Evolutionary conservation across 2,888 invertebrate genomes (phyloP), one percentile per base, ranked within the genome.

Genomic region (Cryptus armator): DNA sequence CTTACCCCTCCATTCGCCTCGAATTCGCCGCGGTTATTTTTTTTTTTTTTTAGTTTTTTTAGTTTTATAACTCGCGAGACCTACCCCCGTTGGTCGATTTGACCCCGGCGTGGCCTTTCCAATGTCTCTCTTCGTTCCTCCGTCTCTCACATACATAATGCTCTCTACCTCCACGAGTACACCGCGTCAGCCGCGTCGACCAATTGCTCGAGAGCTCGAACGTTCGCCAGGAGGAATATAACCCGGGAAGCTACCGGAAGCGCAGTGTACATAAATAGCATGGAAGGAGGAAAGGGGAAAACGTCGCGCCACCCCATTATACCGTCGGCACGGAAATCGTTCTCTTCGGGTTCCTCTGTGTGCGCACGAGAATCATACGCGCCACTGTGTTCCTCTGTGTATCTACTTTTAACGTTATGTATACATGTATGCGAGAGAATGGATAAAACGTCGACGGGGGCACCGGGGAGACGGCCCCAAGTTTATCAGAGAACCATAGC

Each of bases 61-160:
- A 56, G 67, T 84, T 81, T 72, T 74, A 56, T 56, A 62, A 72
- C 68, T 48, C 51, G 44, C 66, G 56, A 29, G 43, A 72, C 24
- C 66, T 48, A 64, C 43, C 71, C 79, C 62, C 62, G 59, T 59
- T 74, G 74, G 67, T 79, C 62, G 51, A 37, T 71, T 53, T 68
- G 79, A 79, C 79, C 79, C 70, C 19, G 74, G 62, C 74, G 62
- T 64, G 64, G 51, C 64, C 75, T 75, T 24, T 37, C 7, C 24
- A 3, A 51, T 66, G 48, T 53, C 43, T 76, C 66, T 76, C 66
- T 66, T 51, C 32, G 19, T 29, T 68, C 37, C 43, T 16, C 6
- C 29, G 12, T 9, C 6, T 10, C 16, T n/a, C 9, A 3, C 19
- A 19, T 59, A 68, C 10, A 51, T 62, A 9, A 76, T 53, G 24